Evolutionary conservation across 2,113 vertebrate genomes (phyloP).

Genomic region (Saguinus midas): DNA sequence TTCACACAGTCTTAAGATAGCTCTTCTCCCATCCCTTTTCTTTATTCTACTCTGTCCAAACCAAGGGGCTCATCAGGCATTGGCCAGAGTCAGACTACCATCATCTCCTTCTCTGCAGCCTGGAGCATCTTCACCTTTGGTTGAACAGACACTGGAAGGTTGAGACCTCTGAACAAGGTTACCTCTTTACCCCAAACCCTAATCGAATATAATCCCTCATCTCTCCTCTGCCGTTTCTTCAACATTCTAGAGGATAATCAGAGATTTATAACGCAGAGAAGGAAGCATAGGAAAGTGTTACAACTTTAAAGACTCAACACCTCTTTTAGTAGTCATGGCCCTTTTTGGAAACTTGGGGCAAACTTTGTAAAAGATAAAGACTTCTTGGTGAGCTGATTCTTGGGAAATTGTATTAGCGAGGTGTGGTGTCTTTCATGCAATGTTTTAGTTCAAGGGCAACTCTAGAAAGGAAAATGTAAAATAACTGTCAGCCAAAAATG

Average conservation of each 20-base stretch:
- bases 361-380: background rate
- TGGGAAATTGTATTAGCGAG: background rate
- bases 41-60: background rate
- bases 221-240: background rate
- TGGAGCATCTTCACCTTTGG: background rate
- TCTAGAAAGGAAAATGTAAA: background rate
- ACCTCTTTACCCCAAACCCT: background rate
- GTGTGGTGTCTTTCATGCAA: background rate
- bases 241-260: background rate
- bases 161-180: background rate
- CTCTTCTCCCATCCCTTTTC: background rate
- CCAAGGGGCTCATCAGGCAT: background rate
- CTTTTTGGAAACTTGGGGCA: background rate
- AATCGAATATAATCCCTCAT: background rate
- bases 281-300: background rate
- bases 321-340: background rate
- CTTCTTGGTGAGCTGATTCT: background rate
- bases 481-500: background rate
- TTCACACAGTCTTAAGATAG: background rate
- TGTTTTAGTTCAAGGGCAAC: slow-evolving; percentile 5
- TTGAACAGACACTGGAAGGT: background rate
- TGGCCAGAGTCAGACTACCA: background rate
- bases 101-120: background rate
- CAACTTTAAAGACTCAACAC: background rate
- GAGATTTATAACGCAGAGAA: background rate